Conservation (phyloP, 2,113 vertebrate species). For the Peucedramus taeniatus region DNA sequence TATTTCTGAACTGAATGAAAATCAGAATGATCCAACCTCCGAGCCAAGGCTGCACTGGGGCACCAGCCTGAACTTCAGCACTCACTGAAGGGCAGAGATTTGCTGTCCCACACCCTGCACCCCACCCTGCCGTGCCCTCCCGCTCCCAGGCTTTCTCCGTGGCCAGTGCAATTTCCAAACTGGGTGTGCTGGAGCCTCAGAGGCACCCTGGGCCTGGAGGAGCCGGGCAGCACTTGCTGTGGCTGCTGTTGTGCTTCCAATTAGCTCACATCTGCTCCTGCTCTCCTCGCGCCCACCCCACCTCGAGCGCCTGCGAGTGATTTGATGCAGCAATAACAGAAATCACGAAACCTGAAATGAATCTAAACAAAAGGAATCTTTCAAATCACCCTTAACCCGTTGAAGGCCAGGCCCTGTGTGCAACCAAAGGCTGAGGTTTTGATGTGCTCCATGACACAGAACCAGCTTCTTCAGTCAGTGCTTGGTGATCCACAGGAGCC, state of each 20-base stretch:
- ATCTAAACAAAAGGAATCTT: conserved; percentile 68
- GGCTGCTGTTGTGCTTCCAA: conserved; percentile 46
- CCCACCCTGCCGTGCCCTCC: neutral
- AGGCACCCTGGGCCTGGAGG: neutral
- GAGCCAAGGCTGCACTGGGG: neutral
- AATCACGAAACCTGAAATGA: conserved; percentile 64
- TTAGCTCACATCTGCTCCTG: conserved; percentile 38
- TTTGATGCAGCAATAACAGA: conserved; percentile 60
- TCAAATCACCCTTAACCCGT: conserved; percentile 45
- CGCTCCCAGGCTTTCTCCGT: fast-evolving
- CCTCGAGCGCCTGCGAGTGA: conserved; percentile 47
- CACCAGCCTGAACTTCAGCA: neutral
- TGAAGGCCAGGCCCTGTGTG: neutral
- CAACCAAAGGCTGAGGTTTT: neutral
- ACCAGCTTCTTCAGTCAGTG: neutral
- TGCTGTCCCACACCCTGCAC: neutral
- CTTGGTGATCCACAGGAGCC: neutral
- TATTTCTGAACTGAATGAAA: neutral
- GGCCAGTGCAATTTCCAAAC: neutral
- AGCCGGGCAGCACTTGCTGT: neutral
- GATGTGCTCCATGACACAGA: neutral
- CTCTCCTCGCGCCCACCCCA: neutral
- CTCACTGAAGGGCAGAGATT: fast-evolving
- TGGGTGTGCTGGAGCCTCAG: neutral
- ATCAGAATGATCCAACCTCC: neutral